A percentile compares a stretch with the other conserved stretches of the same genome.
These are phyloP conservation scores for Andricus grossulariae DNA, from an alignment of 1,140 invertebrate species.

Conservation along the genomic window DNA sequence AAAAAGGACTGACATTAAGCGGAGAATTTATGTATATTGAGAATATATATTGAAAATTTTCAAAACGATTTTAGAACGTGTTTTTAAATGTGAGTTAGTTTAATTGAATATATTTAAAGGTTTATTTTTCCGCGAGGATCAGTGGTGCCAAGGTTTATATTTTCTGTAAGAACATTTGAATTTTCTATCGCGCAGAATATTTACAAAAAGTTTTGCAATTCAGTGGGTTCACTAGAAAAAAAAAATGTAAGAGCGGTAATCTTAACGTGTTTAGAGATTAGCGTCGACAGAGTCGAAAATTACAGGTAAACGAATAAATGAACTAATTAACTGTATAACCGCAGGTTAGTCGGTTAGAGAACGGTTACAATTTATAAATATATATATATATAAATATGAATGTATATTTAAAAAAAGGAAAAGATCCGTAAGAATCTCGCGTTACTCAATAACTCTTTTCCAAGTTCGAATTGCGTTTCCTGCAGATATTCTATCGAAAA, in stretches of 20 bases:
- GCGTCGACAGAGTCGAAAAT: conserved; percentile 30
- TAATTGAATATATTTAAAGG: background rate
- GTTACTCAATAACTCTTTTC: background rate
- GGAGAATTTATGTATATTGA: no score
- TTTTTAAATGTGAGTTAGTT: background rate
- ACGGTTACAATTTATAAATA: conserved; percentile 50
- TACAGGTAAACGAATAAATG: conserved; percentile 39
- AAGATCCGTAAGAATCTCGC: background rate
- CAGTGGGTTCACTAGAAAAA: background rate
- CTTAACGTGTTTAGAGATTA: conserved; percentile 40
- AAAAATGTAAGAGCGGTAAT: background rate
- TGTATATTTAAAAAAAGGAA: conserved; percentile 25
- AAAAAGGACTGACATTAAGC: no score
- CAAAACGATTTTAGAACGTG: background rate
- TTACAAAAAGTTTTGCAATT: conserved; percentile 13
- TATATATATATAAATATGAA: conserved; percentile 30
- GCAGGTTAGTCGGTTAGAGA: conserved; percentile 58
- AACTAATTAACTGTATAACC: conserved; percentile 59
- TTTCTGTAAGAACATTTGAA: background rate
- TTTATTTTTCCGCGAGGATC: conserved; percentile 18
- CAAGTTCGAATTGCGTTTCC: conserved; percentile 34
- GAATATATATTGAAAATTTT: background rate
- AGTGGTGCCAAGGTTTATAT: conserved; percentile 18
- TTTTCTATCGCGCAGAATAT: background rate
- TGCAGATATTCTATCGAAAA: conserved; percentile 17